Conservation (phyloP, 35 echinoderm and acorn worm genomes). For the Ptychodera flava region DNA sequence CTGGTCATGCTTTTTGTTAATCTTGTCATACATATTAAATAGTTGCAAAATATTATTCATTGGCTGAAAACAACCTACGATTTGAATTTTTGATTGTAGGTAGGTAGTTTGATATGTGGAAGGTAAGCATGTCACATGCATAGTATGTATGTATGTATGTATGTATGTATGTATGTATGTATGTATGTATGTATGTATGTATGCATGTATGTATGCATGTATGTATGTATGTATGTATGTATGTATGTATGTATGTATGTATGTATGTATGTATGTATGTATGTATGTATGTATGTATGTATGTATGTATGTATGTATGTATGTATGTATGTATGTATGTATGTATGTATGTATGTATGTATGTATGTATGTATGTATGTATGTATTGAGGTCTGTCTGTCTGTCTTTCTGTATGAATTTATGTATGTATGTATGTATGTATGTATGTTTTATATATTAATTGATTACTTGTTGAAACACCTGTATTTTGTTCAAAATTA, state of each 20-base stretch:
- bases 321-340: slow-evolving; percentile 2
- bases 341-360: slow-evolving; percentile 2
- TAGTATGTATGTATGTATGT: not conserved
- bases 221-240: not conserved
- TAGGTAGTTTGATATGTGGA: not conserved
- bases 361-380: slow-evolving; percentile 2
- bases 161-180: slow-evolving; percentile 2
- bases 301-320: not conserved
- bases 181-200: not conserved
- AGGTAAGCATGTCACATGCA: not conserved
- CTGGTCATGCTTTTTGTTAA: too few relatives aligned
- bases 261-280: not conserved
- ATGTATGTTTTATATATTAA: too few relatives aligned
- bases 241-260: not conserved
- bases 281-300: not conserved
- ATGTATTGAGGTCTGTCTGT: not conserved
- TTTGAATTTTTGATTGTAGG: not conserved
- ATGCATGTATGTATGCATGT: not conserved
- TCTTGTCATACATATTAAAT: too few relatives aligned
- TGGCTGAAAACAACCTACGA: too few relatives aligned
- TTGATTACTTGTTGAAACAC: too few relatives aligned
- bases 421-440: too few relatives aligned
- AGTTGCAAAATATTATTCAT: too few relatives aligned
- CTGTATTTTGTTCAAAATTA: too few relatives aligned
- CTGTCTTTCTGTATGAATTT: not conserved